phyloP scores from a whole-genome alignment of 2,888 invertebrate species.

The Lycaena phlaeas region DNA sequence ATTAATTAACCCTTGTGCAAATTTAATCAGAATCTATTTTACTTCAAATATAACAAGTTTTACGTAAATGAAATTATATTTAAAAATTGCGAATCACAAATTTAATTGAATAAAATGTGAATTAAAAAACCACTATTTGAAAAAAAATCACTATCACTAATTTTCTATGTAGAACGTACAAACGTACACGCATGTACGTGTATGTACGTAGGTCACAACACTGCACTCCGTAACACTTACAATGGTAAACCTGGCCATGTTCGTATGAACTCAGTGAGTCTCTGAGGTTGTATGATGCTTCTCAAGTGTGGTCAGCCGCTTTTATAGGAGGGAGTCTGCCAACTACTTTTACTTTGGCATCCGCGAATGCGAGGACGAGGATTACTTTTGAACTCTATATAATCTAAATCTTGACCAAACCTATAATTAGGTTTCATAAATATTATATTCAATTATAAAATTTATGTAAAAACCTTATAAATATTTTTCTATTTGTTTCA shows the following conservation, averaged over 20 bases:
- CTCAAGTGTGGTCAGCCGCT: constrained; percentile 32
- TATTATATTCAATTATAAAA: not conserved
- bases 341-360: constrained; percentile 62
- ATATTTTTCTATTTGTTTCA: too few species aligned
- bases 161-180: constrained; percentile 3
- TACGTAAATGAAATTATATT: too few species aligned
- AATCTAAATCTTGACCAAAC: not conserved
- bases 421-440: not conserved
- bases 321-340: constrained; percentile 56
- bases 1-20: too few species aligned
- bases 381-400: constrained; percentile 24
- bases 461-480: too few species aligned
- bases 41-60: too few species aligned
- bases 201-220: too few species aligned
- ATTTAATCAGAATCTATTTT: too few species aligned
- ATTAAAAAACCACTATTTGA: too few species aligned
- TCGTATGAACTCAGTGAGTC: constrained; percentile 37
- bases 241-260: constrained; percentile 64
- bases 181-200: too few species aligned
- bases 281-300: constrained; percentile 49
- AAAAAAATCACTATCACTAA: not conserved
- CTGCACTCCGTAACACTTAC: constrained; percentile 66
- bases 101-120: too few species aligned
- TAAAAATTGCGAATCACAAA: too few species aligned
- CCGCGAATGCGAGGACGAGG: constrained; percentile 37